phyloP scores from a whole-genome alignment of 2,113 vertebrate species.

The Microcebus jonahi region DNA sequence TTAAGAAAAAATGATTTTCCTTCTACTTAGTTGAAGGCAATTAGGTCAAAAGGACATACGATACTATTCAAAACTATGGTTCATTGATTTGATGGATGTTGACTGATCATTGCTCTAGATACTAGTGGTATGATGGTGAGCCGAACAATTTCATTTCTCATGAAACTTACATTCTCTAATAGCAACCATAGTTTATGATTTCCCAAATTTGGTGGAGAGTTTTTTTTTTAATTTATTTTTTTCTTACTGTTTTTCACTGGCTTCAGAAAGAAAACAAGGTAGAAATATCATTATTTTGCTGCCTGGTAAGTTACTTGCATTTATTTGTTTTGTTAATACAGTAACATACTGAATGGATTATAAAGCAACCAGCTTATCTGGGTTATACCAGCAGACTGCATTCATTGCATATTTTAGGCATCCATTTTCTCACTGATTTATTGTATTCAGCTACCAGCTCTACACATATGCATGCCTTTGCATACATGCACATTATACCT shows the following conservation, averaged over 20 bases:
- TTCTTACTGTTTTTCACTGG: neutral
- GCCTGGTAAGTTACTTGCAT: neutral
- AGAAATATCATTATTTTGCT: neutral
- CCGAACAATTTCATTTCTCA: neutral
- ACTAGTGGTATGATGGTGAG: neutral
- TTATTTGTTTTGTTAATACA: neutral
- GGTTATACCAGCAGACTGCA: neutral
- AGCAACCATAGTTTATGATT: neutral
- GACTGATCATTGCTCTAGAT: neutral
- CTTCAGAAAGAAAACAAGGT: neutral
- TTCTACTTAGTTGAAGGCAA: neutral
- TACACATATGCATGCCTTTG: neutral
- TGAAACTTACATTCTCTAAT: neutral
- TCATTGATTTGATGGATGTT: neutral
- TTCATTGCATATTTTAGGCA: neutral
- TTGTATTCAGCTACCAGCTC: too few relatives aligned
- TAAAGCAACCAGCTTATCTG: neutral
- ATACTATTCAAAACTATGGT: neutral
- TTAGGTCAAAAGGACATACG: neutral
- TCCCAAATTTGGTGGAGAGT: neutral
- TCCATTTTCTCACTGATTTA: neutral
- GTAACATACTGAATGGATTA: neutral
- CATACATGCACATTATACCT: neutral
- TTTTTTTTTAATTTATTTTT: neutral
- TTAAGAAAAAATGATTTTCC: neutral